Base-by-base conservation (phyloP, 2,797 vertebrate genomes). In the Pseudotriccus pelzelni region DNA sequence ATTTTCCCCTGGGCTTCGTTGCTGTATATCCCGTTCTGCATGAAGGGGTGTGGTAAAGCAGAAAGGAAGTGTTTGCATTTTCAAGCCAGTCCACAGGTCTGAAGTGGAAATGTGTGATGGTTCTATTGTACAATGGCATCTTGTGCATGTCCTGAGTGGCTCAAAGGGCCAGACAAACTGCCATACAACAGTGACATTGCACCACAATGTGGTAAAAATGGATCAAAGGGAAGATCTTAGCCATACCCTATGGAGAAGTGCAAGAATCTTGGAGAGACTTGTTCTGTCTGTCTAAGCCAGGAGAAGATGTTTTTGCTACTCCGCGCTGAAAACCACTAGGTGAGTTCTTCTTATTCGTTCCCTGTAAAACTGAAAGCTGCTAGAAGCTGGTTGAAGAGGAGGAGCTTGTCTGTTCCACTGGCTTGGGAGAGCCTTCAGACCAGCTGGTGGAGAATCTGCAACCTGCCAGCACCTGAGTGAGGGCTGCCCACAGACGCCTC, bases 401-500 rank as follows among this genome's bases (percentile, higher is more conserved):
- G 82, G 69, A 93, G 74, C 50, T 89, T 68, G 34, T 95, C 67
- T 82, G 23, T 63, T 84, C 80, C 46, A 18, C 7, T 1, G 7
- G 39, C 49, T 74, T 0, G 3, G 43, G 39, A 84, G 59, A 88
- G 59, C 46, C 70, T 93, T 56, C 77, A 88, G 70, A 69, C 47
- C 93, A 91, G 80, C 88, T 95, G 90, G 78, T 39, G 56, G 44
- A 87, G 88, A 94, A 95, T 93, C 80, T 94, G 92, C 62, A 92
- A 63, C 87, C 88, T 94, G 92, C 88, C 90, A 94, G 66, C 95
- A 91, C 93, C 94, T 96, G 92, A 90, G 70, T 8, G 8, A 93
- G 90, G 55, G 76, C 90, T 91, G 86, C 89, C 90, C 74, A 91
- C 90, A 41, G 83, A 34, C 53, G 47, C 21, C 0, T 78, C 85